Evolutionary conservation across 2,113 vertebrate species (phyloP).

Genomic region (Eretmochelys imbricata): DNA sequence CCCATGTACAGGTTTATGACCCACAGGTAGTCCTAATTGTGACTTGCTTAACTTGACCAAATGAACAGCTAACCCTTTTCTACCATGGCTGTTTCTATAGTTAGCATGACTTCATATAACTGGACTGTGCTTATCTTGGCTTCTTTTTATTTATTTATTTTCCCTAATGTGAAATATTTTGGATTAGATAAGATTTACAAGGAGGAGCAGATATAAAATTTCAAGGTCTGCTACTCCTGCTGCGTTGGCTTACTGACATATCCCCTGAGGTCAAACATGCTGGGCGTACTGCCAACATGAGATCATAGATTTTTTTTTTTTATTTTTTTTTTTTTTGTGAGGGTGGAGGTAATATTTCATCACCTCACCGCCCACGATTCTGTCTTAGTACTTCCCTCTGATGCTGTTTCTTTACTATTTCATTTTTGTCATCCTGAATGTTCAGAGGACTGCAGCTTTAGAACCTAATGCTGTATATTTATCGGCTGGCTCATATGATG

Average conservation of each 20-base stretch:
- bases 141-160: conserved; percentile 23
- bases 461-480: neutral
- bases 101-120: conserved; percentile 17
- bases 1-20: neutral
- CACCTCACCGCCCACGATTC: neutral
- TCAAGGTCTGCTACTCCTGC: conserved; percentile 52
- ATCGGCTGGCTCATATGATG: conserved; percentile 5
- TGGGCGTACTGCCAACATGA: conserved; percentile 41
- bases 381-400: neutral
- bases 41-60: neutral
- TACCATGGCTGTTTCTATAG: conserved; percentile 22
- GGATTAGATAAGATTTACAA: conserved; percentile 44
- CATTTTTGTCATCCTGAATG: neutral
- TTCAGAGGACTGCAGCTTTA: neutral
- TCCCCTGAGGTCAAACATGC: conserved; percentile 38
- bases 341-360: conserved; percentile 44
- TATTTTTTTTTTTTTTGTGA: neutral
- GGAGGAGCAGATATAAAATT: conserved; percentile 26
- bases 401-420: neutral
- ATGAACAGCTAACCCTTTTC: neutral
- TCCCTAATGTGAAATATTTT: conserved; percentile 35
- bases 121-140: conserved; percentile 35
- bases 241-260: conserved; percentile 39
- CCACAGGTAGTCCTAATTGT: neutral
- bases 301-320: neutral